Conservation (phyloP, 2,113 vertebrate genomes). For the Piliocolobus tephrosceles region DNA sequence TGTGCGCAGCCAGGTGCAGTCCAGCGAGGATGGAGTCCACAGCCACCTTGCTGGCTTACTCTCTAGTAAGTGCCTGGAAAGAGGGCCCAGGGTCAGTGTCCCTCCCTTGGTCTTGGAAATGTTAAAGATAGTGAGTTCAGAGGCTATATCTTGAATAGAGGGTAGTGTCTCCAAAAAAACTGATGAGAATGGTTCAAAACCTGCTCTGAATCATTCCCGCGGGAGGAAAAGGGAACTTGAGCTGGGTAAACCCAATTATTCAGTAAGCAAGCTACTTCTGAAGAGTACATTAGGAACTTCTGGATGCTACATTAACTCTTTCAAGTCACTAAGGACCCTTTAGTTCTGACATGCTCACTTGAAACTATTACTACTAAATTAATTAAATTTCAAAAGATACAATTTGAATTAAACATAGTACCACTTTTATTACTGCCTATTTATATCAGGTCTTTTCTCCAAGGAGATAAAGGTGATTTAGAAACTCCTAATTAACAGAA, state of each 20-base stretch:
- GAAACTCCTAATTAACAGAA: slow-evolving; percentile 71
- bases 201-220: not conserved
- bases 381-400: slow-evolving; percentile 70
- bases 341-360: not conserved
- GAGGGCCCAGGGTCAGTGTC: not conserved
- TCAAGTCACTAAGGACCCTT: slow-evolving; percentile 45
- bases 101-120: not conserved
- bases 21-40: accelerated
- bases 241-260: not conserved
- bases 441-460: slow-evolving; percentile 65
- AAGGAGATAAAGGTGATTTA: slow-evolving; percentile 64
- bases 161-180: not conserved
- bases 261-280: not conserved
- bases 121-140: not conserved
- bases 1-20: not conserved
- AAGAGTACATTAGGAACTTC: not conserved
- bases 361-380: slow-evolving; percentile 58
- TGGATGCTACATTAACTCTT: slow-evolving; percentile 9
- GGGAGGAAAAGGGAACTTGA: not conserved
- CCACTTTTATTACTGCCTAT: slow-evolving; percentile 37
- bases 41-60: not conserved
- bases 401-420: slow-evolving; percentile 51
- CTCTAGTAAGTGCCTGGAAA: not conserved
- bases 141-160: not conserved
- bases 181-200: not conserved